phyloP scores from a whole-genome alignment of 1,140 invertebrate genomes.

The Gonioctena quinquepunctata region DNA sequence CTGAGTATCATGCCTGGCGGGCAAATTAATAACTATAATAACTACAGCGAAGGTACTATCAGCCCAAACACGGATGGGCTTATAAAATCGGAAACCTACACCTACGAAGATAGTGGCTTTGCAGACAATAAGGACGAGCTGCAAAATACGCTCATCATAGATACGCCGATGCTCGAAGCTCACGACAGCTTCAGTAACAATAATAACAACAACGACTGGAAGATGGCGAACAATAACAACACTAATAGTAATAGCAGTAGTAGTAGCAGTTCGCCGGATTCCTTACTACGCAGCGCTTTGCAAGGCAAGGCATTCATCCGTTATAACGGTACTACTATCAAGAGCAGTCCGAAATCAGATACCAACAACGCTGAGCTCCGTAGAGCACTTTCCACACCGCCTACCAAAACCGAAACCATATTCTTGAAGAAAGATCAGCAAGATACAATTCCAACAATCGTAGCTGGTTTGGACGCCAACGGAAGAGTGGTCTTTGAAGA shows the following conservation, averaged over 20 bases:
- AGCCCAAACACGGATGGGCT: constrained; percentile 55
- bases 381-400: constrained; percentile 57
- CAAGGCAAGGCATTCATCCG: constrained; percentile 70
- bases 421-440: constrained; percentile 52
- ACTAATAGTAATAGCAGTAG: constrained; percentile 46
- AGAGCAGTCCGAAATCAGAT: constrained; percentile 45
- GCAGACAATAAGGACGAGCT: constrained; percentile 68
- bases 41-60: constrained; percentile 53
- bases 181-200: constrained; percentile 64
- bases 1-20: constrained; percentile 62
- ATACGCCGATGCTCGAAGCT: constrained; percentile 59
- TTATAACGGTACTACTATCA: constrained; percentile 58
- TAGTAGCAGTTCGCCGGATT: constrained; percentile 65
- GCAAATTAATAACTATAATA: constrained; percentile 61
- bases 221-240: constrained; percentile 69
- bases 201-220: constrained; percentile 77
- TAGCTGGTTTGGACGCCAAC: constrained; percentile 56
- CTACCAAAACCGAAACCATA: constrained; percentile 57
- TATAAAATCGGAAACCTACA: constrained; percentile 67
- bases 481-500: constrained; percentile 55
- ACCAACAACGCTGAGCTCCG: constrained; percentile 58
- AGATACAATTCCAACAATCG: constrained; percentile 56
- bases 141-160: constrained; percentile 54
- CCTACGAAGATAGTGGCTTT: constrained; percentile 72
- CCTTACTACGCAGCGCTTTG: constrained; percentile 76